Evolutionary conservation across 2,888 invertebrate genomes (phyloP).

Genomic region (Volucella bombylans): DNA sequence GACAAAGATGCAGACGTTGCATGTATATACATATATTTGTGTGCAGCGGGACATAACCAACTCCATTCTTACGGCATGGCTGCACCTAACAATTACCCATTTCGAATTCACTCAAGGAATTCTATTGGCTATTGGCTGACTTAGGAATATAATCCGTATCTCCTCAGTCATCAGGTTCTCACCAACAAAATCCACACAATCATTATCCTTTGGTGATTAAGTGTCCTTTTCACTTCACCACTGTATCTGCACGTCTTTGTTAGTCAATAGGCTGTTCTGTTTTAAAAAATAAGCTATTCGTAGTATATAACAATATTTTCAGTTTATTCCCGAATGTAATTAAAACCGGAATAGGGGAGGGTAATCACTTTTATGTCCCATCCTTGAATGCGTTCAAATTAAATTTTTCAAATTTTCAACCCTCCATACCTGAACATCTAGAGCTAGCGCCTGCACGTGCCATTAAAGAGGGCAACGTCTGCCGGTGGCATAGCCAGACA

Average conservation of each 20-base stretch:
- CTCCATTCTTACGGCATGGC: too few species aligned
- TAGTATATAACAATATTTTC: conserved; percentile 7
- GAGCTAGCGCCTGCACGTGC: conserved; percentile 48
- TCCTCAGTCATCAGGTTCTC: conserved; percentile 39
- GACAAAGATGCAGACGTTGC: too few species aligned
- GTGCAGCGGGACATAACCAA: too few species aligned
- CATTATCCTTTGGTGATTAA: conserved; percentile 66
- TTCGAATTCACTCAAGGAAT: conserved; percentile 31
- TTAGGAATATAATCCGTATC: neutral
- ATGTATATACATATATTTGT: too few species aligned
- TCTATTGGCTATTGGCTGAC: conserved; percentile 19
- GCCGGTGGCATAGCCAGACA: conserved; percentile 47
- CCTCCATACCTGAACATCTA: conserved; percentile 6
- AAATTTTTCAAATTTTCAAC: conserved; percentile 59
- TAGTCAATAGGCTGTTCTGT: neutral
- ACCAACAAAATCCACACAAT: conserved; percentile 52
- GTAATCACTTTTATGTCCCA: conserved; percentile 55
- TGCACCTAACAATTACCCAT: too few species aligned
- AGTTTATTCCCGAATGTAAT: conserved; percentile 45
- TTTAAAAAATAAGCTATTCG: conserved; percentile 1
- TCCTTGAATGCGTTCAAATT: conserved; percentile 61
- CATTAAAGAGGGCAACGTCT: conserved; percentile 33
- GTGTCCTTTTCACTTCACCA: conserved; percentile 50
- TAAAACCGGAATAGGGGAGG: conserved; percentile 57
- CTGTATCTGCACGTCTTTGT: conserved; percentile 9